A percentile compares a stretch with the other conserved stretches of the same genome.
phyloP scores from a whole-genome alignment of 2,113 vertebrate species.

The Vidua chalybeata region DNA sequence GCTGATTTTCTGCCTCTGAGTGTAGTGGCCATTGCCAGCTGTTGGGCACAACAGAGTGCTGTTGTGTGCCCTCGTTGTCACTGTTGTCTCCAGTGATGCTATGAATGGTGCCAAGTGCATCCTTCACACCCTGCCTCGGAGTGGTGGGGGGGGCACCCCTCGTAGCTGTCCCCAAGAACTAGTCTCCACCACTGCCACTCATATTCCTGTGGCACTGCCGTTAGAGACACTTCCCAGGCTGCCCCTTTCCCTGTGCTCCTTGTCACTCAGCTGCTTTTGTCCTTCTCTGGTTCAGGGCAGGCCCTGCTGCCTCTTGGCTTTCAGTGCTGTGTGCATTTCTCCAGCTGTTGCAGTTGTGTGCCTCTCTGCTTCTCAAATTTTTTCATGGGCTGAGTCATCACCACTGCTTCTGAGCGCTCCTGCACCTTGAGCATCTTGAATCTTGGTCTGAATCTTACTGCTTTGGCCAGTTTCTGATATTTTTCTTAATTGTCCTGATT shows the following conservation, averaged over 20 bases:
- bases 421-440: background rate
- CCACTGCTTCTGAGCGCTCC: background rate
- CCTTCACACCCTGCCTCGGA: background rate
- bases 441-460: background rate
- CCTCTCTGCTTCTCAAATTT: background rate
- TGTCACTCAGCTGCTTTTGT: background rate
- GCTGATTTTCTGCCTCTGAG: background rate
- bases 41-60: background rate
- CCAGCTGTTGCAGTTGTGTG: background rate
- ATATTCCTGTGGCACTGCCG: background rate
- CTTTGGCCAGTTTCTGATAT: background rate
- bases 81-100: background rate
- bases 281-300: background rate
- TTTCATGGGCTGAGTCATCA: background rate
- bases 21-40: background rate
- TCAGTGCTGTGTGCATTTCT: background rate
- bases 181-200: background rate
- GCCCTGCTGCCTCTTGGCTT: background rate
- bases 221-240: accelerated
- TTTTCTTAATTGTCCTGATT: constrained; percentile 13
- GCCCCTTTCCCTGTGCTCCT: background rate
- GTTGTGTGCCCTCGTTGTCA: accelerated
- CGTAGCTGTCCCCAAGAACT: background rate
- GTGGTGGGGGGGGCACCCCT: background rate
- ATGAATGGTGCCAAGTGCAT: background rate